phyloP scores from a whole-genome alignment of 2,797 vertebrate genomes.

The Hippopotamyrus pictus region DNA sequence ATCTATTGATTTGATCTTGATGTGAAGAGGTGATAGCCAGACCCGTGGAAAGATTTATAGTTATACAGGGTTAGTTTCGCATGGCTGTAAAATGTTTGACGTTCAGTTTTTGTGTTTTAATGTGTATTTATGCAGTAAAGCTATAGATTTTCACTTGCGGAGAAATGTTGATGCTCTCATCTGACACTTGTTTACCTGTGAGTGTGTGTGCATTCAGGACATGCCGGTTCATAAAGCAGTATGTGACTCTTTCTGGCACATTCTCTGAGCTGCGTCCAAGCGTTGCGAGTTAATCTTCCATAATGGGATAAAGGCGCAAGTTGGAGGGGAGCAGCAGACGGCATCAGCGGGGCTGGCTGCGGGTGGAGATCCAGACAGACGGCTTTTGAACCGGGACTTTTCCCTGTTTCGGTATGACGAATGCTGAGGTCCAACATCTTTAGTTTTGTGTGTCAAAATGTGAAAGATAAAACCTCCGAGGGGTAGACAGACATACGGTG shows the following conservation, averaged over 20 bases:
- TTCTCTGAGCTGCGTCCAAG: constrained; percentile 65
- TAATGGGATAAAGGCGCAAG: constrained; percentile 62
- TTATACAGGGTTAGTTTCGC: neutral
- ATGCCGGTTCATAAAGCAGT: constrained; percentile 2
- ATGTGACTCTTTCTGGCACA: constrained; percentile 57
- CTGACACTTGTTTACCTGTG: neutral
- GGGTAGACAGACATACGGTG: neutral
- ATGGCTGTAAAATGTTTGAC: neutral
- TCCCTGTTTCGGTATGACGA: constrained; percentile 46
- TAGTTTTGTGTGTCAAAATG: constrained; percentile 32
- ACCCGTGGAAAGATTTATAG: neutral
- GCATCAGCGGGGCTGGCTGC: constrained; percentile 20
- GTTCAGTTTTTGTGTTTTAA: neutral
- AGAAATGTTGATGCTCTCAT: neutral
- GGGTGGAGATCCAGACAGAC: constrained; percentile 33
- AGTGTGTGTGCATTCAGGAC: neutral
- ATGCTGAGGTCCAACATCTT: constrained; percentile 36
- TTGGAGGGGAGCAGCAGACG: constrained; percentile 19
- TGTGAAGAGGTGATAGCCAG: neutral
- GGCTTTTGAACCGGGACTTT: constrained; percentile 49
- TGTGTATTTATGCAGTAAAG: neutral
- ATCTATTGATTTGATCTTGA: neutral
- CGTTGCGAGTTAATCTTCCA: constrained; percentile 67
- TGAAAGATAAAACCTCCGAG: constrained; percentile 9
- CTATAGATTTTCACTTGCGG: neutral